A percentile compares a stretch with the other conserved stretches of the same genome.
Conservation (phyloP, 2,113 vertebrate species). For the pig (Sus scrofa) region T2T-Sscrofa CM000818.6:18692501-18693000, state of each 20-base stretch:
- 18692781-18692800: neutral
- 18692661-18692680: neutral
- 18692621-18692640: neutral
- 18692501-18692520: neutral
- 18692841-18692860: neutral
- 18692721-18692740: neutral
- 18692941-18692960: neutral
- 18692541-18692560: neutral
- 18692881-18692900: neutral
- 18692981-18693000: neutral
- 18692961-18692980: neutral
- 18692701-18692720: neutral
- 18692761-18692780: neutral
- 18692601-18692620: neutral
- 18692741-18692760: neutral
- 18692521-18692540: neutral
- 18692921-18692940: fast-evolving
- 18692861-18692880: neutral
- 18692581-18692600: neutral
- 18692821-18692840: neutral
- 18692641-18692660: neutral
- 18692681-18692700: neutral
- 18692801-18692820: neutral
- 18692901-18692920: neutral
- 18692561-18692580: neutral